Percentiles rank a stretch among this genome's conserved stretches.
phyloP scores from a whole-genome alignment of 2,797 vertebrate species.

The Catamblyrhynchus diadema region DNA sequence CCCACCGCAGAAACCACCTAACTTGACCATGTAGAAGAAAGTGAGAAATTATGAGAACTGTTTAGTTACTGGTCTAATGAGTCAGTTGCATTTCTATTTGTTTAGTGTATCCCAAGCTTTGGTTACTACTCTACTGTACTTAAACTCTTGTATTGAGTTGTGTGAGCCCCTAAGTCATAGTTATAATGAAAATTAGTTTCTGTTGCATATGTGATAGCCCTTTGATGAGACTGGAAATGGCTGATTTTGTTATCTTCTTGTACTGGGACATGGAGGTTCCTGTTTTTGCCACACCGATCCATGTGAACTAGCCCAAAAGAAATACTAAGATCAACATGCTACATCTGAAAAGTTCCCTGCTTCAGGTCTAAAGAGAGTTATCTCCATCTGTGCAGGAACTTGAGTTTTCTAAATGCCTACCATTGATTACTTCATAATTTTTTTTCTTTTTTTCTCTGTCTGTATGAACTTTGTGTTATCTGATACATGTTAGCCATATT shows the following conservation, averaged over 20 bases:
- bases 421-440: not conserved
- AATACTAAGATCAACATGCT: not conserved
- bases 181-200: not conserved
- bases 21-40: not conserved
- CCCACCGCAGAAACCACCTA: not conserved
- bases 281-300: not conserved
- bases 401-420: not conserved
- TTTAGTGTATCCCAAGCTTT: not conserved
- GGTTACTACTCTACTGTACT: not conserved
- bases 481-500: not conserved
- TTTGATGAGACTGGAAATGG: not conserved
- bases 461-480: not conserved
- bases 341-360: not conserved
- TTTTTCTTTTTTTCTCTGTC: not conserved
- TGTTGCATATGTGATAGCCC: not conserved
- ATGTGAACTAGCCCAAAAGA: not conserved
- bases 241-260: not conserved
- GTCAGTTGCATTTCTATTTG: not conserved
- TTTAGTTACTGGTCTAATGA: not conserved
- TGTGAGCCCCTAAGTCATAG: not conserved
- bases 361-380: not conserved
- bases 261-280: not conserved
- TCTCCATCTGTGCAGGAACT: not conserved
- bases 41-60: not conserved
- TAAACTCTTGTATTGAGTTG: not conserved